Evolutionary conservation across 2,797 vertebrate genomes (phyloP).

Genomic region (Pteropus rufus): DNA sequence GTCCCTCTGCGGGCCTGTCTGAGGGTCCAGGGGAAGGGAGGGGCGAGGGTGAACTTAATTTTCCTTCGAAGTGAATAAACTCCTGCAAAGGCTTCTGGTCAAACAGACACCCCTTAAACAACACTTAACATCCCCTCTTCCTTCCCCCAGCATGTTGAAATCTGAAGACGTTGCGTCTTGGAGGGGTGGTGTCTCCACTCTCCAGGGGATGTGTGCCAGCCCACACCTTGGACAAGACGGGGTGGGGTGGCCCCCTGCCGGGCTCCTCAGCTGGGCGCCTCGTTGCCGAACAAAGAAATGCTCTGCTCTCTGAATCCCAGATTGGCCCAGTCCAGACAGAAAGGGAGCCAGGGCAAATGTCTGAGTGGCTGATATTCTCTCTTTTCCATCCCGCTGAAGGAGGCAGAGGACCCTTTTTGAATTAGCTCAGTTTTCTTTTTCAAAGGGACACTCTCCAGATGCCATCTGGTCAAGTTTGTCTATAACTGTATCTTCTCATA

Average conservation of each 20-base stretch:
- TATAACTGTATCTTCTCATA: constrained; percentile 39
- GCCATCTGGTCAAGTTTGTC: constrained; percentile 17
- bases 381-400: constrained; percentile 40
- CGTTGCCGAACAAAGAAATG: constrained; percentile 71
- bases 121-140: constrained; percentile 62
- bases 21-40: constrained; percentile 54
- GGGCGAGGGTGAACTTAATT: constrained; percentile 75
- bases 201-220: constrained; percentile 69
- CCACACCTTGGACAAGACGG: constrained; percentile 17
- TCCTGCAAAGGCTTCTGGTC: constrained; percentile 77
- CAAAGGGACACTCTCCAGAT: constrained; percentile 53
- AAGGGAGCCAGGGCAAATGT: constrained; percentile 8
- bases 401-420: constrained; percentile 49
- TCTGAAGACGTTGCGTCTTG: constrained; percentile 73
- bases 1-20: constrained; percentile 71
- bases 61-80: constrained; percentile 82
- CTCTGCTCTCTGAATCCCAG: constrained; percentile 49
- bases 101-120: constrained; percentile 65
- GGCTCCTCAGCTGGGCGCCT: constrained; percentile 55
- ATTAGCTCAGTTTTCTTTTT: constrained; percentile 56
- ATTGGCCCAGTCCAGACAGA: not conserved
- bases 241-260: constrained; percentile 46
- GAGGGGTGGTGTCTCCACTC: constrained; percentile 67
- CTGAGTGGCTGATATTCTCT: not conserved
- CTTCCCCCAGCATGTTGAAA: constrained; percentile 70